These are phyloP conservation scores for Sphaeramia orbicularis DNA, from an alignment of 2,797 vertebrate genomes.

Conservation along the genomic window DNA sequence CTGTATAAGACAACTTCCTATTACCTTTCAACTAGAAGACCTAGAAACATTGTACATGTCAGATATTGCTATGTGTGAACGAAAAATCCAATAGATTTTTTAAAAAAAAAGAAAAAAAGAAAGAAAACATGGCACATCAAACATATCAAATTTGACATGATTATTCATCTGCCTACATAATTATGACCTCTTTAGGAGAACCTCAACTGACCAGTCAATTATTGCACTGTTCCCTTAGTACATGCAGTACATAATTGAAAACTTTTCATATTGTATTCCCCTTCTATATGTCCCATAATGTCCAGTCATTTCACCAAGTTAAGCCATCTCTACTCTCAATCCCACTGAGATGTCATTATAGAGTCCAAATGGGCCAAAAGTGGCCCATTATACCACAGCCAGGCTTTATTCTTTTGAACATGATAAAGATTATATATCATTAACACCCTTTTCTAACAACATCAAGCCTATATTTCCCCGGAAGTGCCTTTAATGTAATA, in stretches of 20 bases:
- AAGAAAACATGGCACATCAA: too few species aligned
- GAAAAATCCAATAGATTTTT: too few species aligned
- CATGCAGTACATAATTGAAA: slow-evolving; percentile 13
- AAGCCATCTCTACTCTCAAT: slow-evolving; percentile 42
- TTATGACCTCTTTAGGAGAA: not conserved
- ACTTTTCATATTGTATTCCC: slow-evolving; percentile 2
- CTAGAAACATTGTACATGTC: too few species aligned
- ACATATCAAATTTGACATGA: not conserved
- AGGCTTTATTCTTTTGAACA: slow-evolving; percentile 39
- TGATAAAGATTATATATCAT: slow-evolving; percentile 54
- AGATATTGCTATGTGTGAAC: too few species aligned
- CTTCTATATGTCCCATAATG: slow-evolving; percentile 33
- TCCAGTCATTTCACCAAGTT: slow-evolving; percentile 52
- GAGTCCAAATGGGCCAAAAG: slow-evolving; percentile 71
- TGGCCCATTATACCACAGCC: slow-evolving; percentile 49
- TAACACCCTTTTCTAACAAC: slow-evolving; percentile 32
- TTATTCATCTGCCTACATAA: not conserved
- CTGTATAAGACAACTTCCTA: too few species aligned
- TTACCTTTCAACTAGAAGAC: too few species aligned
- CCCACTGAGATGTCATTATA: slow-evolving; percentile 74
- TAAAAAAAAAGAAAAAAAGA: too few species aligned
- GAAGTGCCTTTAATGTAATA: slow-evolving; percentile 18
- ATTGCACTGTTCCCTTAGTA: not conserved
- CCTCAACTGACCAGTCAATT: slow-evolving; percentile 2
- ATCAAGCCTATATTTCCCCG: not conserved